These are phyloP conservation scores for Asarcornis scutulata DNA, from an alignment of 2,113 vertebrate genomes.

Conservation along the genomic window DNA sequence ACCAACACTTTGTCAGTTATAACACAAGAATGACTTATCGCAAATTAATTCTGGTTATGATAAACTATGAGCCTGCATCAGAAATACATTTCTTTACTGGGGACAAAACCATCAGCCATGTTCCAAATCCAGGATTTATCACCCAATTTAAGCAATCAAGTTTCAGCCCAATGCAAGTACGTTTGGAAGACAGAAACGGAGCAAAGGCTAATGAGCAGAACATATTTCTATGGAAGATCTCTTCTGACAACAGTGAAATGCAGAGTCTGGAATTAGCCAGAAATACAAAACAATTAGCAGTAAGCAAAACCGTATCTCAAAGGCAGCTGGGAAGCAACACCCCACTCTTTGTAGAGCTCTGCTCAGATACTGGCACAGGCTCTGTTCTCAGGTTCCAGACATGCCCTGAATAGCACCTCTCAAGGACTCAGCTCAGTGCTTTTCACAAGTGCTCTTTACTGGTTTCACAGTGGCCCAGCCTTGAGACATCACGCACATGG, in stretches of 20 bases:
- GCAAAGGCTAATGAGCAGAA: not conserved
- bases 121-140: not conserved
- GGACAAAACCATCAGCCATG: not conserved
- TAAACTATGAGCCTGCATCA: not conserved
- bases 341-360: not conserved
- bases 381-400: not conserved
- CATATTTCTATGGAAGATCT: not conserved
- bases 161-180: not conserved
- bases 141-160: not conserved
- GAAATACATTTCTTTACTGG: not conserved
- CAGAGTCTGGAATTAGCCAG: not conserved
- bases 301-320: accelerated
- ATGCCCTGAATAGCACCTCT: accelerated
- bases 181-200: not conserved
- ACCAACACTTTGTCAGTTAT: not conserved
- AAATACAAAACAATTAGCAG: not conserved
- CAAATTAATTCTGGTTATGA: not conserved
- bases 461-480: not conserved
- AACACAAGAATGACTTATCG: not conserved
- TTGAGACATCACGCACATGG: accelerated
- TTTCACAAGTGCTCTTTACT: not conserved
- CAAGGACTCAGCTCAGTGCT: not conserved
- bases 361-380: not conserved
- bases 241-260: not conserved
- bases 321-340: not conserved